Conservation (phyloP, 2,113 vertebrate genomes). For the Alouatta palliata region DNA sequence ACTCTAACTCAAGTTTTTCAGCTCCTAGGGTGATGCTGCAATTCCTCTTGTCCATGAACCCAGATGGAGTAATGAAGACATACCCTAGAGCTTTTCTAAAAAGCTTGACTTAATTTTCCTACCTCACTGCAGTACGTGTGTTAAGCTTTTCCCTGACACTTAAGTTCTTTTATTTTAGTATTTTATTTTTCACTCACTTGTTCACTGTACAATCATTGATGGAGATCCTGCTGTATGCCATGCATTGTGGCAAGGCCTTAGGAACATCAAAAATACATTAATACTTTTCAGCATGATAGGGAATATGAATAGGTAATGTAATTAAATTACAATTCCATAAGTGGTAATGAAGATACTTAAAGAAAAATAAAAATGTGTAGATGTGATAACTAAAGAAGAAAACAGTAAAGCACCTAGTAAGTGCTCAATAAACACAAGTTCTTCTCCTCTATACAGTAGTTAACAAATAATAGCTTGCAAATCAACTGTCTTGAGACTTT, state of each 20-base stretch:
- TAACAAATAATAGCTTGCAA: slow-evolving; percentile 13
- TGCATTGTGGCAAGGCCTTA: neutral
- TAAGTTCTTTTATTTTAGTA: neutral
- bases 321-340: neutral
- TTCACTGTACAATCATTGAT: neutral
- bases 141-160: neutral
- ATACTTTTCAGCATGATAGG: neutral
- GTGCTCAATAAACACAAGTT: neutral
- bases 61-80: neutral
- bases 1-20: neutral
- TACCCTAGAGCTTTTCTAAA: neutral
- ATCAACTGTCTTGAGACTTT: neutral
- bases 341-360: neutral
- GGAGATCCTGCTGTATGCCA: neutral
- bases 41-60: neutral
- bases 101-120: neutral
- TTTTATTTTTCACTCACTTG: neutral
- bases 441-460: neutral
- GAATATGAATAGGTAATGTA: neutral
- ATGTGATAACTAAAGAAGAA: neutral
- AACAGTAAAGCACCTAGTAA: neutral
- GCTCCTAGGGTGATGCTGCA: neutral
- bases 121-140: neutral
- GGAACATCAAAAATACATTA: neutral
- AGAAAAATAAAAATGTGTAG: slow-evolving; percentile 3